These are phyloP conservation scores for Odontocolon sp. DNA, from an alignment of 2,888 invertebrate genomes.

Conservation along the genomic window DNA sequence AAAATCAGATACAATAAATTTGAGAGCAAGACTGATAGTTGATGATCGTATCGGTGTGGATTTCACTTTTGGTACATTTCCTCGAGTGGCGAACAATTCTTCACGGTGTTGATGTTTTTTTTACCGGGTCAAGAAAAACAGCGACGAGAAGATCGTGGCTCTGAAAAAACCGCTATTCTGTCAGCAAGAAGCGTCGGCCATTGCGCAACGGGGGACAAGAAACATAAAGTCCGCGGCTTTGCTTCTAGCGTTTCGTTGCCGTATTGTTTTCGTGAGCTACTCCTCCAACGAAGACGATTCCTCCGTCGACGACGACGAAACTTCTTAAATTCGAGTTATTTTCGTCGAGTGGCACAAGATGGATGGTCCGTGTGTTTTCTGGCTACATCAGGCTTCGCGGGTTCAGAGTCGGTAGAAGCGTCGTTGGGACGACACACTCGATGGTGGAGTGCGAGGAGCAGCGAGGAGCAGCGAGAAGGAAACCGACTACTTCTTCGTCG, in stretches of 20 bases:
- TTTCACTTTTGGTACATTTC: no score
- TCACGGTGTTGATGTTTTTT: no score
- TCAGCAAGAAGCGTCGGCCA: constrained; percentile 34
- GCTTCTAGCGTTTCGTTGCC: constrained; percentile 48
- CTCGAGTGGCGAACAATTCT: no score
- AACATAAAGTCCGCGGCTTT: constrained; percentile 26
- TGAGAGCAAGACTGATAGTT: no score
- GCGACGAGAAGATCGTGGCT: not conserved
- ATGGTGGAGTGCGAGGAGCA: constrained; percentile 23
- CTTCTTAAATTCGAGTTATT: constrained; percentile 79
- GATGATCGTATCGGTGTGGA: no score
- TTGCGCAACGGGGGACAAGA: constrained; percentile 36
- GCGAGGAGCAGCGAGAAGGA: constrained; percentile 54
- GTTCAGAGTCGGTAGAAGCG: constrained; percentile 47
- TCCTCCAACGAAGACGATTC: constrained; percentile 38
- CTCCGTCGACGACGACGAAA: constrained; percentile 65
- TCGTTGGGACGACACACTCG: constrained; percentile 23
- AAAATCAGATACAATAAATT: no score
- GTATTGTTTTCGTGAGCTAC: constrained; percentile 75
- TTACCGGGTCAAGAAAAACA: not conserved
- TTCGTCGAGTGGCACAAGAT: constrained; percentile 76
- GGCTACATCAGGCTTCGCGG: constrained; percentile 64
- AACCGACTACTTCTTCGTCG: constrained; percentile 61
- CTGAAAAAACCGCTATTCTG: constrained; percentile 13
- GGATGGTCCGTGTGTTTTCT: constrained; percentile 75